Evolutionary conservation across 2,113 vertebrate genomes (phyloP).

Genomic region (Bubo bubo): DNA sequence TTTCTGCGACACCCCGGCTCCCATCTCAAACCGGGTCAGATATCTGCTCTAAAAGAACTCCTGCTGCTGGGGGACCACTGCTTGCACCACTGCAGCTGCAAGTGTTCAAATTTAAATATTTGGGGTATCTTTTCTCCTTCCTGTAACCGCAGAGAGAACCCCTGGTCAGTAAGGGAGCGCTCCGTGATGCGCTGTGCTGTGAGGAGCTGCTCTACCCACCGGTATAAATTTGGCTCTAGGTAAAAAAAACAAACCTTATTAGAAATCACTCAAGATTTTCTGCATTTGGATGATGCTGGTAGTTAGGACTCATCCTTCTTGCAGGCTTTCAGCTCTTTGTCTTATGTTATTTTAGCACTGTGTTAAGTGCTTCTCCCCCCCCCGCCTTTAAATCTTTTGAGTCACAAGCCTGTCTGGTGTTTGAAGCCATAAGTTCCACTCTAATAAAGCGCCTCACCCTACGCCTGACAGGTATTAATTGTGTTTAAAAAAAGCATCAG

Average conservation of each 20-base stretch:
- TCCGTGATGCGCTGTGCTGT: fast-evolving
- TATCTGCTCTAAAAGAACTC: fast-evolving
- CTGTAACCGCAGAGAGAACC: neutral
- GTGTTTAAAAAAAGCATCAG: neutral
- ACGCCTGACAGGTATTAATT: neutral
- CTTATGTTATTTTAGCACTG: neutral
- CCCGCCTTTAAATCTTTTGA: neutral
- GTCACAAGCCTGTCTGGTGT: neutral
- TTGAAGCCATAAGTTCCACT: neutral
- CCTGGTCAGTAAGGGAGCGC: neutral
- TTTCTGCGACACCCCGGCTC: neutral
- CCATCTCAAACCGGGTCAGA: neutral
- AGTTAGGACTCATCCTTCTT: neutral
- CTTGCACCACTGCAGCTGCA: neutral
- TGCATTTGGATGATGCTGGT: neutral
- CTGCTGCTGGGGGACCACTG: fast-evolving
- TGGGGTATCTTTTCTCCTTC: neutral
- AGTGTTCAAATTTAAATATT: neutral
- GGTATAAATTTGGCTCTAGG: too few species aligned
- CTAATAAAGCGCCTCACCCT: neutral
- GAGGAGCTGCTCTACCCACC: neutral
- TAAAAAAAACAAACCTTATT: neutral
- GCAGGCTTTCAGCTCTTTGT: neutral
- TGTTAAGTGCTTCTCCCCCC: neutral
- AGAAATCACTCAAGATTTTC: neutral